These are phyloP conservation scores for Urocitellus parryii DNA, from an alignment of 2,113 vertebrate species.

Conservation along the genomic window DNA sequence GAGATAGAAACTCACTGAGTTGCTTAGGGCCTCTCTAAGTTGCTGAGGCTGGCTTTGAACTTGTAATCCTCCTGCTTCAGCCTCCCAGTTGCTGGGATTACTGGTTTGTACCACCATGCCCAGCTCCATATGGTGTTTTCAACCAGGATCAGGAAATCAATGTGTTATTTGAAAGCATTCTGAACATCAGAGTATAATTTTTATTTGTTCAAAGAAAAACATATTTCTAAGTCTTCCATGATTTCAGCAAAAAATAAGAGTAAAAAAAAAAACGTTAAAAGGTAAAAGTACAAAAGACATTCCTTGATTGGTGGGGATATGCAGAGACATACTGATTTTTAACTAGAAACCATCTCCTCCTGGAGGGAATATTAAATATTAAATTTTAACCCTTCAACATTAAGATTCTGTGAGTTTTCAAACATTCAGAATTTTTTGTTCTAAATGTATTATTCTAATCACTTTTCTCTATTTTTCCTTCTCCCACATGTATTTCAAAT, in stretches of 20 bases:
- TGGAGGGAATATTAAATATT: constrained; percentile 35
- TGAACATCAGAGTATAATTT: background rate
- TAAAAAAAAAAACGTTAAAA: background rate
- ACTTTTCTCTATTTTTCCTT: background rate
- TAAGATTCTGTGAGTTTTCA: constrained; percentile 40
- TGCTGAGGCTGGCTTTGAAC: too few relatives aligned
- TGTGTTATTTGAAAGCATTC: constrained; percentile 17
- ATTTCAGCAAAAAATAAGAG: background rate
- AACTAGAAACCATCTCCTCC: background rate
- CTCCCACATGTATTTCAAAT: background rate
- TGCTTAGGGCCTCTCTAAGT: too few relatives aligned
- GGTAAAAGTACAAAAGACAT: background rate
- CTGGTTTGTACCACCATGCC: too few relatives aligned
- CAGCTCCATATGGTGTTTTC: background rate
- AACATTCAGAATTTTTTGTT: constrained; percentile 25
- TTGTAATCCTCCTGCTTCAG: too few relatives aligned
- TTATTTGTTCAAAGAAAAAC: constrained; percentile 47
- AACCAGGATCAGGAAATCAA: background rate
- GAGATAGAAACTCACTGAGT: too few relatives aligned
- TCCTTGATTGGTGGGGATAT: background rate
- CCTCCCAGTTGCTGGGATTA: too few relatives aligned
- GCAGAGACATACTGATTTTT: background rate
- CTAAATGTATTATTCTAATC: constrained; percentile 33
- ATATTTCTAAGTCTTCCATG: constrained; percentile 10
- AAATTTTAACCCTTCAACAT: constrained; percentile 17